Evolutionary conservation across 2,888 invertebrate genomes (phyloP).

Genomic region (Nephrotoma appendiculata): DNA sequence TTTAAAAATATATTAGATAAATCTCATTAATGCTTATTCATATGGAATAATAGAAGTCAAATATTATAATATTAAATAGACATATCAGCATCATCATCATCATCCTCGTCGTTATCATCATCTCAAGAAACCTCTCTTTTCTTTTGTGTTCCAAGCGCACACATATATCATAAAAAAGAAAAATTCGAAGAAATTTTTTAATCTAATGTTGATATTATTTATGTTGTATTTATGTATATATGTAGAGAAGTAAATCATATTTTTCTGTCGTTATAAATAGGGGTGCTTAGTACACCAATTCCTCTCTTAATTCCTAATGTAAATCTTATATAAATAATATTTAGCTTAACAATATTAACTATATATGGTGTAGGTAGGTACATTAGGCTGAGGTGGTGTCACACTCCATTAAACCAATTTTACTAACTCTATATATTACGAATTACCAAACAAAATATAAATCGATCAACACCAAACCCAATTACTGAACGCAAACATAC

Average conservation of each 20-base stretch:
- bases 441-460: not conserved
- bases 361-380: not conserved
- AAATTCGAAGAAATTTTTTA: not conserved
- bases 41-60: not conserved
- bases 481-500: not conserved
- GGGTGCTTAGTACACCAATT: not conserved
- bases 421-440: not conserved
- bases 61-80: not conserved
- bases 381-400: not conserved
- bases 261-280: not conserved
- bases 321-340: not conserved
- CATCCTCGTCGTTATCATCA: not conserved
- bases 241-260: not conserved
- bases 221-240: not conserved
- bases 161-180: not conserved
- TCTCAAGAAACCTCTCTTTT: not conserved
- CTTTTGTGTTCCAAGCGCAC: not conserved
- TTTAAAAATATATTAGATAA: not conserved
- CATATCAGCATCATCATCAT: not conserved
- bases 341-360: not conserved
- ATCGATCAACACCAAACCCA: not conserved
- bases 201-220: not conserved
- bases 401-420: not conserved
- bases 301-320: not conserved
- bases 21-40: not conserved